These are phyloP conservation scores for Nesoenas mayeri DNA, from an alignment of 2,113 vertebrate genomes.

Conservation along the genomic window DNA sequence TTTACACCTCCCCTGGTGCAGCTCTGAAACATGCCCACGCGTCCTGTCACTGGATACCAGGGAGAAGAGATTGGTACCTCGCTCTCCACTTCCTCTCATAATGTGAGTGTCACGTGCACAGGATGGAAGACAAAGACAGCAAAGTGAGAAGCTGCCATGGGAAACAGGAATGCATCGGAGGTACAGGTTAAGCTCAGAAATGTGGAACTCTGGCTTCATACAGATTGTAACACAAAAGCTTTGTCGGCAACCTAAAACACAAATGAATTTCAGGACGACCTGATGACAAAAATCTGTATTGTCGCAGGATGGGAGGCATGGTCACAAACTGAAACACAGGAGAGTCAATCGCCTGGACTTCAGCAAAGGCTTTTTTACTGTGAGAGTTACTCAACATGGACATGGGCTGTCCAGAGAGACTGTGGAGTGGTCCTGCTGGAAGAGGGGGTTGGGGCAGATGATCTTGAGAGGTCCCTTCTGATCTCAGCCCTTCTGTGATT, in stretches of 20 bases:
- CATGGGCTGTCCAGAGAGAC: background rate
- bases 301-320: background rate
- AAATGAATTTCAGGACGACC: background rate
- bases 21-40: no score
- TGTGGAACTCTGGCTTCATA: background rate
- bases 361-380: background rate
- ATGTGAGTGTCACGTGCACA: background rate
- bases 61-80: no score
- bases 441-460: rapidly evolving
- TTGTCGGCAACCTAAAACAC: background rate
- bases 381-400: background rate
- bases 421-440: no score
- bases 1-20: no score
- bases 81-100: background rate
- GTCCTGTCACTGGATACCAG: no score
- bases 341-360: background rate
- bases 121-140: background rate
- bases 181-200: background rate
- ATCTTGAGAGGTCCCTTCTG: background rate
- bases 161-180: background rate
- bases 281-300: background rate
- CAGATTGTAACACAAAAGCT: background rate
- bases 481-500: background rate
- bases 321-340: background rate
- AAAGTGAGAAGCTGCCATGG: background rate